These are phyloP conservation scores for Temnopleurus reevesii DNA, from an alignment of 53 echinoderm and acorn worm species.

Conservation along the genomic window DNA sequence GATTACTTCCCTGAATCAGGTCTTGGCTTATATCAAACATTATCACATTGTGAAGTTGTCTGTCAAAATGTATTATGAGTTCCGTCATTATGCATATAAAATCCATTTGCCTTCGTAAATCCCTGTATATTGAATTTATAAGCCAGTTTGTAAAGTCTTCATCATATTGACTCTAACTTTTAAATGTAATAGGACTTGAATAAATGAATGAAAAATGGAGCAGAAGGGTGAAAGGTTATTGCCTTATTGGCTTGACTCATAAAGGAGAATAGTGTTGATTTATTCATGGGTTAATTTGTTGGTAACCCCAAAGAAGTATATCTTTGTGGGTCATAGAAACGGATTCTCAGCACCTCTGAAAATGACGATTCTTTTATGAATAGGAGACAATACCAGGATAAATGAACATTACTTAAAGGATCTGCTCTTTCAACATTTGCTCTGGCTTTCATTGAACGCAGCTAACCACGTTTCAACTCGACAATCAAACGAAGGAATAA, in stretches of 20 bases:
- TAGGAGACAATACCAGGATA: neutral
- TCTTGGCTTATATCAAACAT: no score
- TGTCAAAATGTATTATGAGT: no score
- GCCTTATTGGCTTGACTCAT: neutral
- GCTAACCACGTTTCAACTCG: neutral
- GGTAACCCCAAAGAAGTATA: neutral
- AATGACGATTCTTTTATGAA: neutral
- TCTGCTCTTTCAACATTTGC: neutral
- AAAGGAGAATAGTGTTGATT: constrained; percentile 31
- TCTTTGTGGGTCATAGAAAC: neutral
- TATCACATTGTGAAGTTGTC: no score
- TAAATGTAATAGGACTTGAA: no score
- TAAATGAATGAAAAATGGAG: neutral
- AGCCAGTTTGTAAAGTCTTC: no score
- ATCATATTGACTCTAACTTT: no score
- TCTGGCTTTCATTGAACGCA: neutral
- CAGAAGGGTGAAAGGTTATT: neutral
- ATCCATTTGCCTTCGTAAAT: no score
- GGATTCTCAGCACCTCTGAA: neutral
- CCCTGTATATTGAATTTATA: no score
- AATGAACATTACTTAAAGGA: neutral
- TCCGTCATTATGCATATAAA: no score
- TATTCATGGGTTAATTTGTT: constrained; percentile 6
- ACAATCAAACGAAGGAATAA: neutral
- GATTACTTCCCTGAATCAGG: no score